Base-by-base conservation (phyloP, 2,797 vertebrate species). In the Phyllotis vaccarum region DNA sequence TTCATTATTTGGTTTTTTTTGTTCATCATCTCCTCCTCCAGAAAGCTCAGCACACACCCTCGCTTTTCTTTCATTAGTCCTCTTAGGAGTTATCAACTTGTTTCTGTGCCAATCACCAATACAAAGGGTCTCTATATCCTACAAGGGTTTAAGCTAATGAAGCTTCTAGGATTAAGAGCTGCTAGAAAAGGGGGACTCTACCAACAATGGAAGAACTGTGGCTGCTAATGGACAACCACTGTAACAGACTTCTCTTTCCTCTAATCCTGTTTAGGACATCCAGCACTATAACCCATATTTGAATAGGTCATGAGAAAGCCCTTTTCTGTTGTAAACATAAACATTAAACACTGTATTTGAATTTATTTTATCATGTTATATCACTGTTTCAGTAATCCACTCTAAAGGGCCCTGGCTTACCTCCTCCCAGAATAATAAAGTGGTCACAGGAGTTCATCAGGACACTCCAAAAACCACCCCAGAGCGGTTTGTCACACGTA, bases 381-480 rank as follows among this genome's bases (percentile, higher is more conserved):
- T 87, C 66, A 13, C 75, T 85, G 56, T 88, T 85, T 93, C 95
- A 68, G 89, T 3, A 75, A 96, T 86, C 16, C 9, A 86, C 89
- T 95, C 93, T 62, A 82, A 96, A 95, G 34, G 66, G 56, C 52
- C 76, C 93, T 86, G 94, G 95, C 90, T 92, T 76, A 93, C 94
- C 83, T 96, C 93, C 94, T 96, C 95, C 82, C 34, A 29, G 95
- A 97, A 97, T 96, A 97, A 96, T 79, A 96, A 88, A 96, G 94
- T 60, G 79, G 88, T 95, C 91, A 46, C 82, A 93, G 88, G 92
- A 54, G 93, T 31, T 91, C 95, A 78, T 37, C 21, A 95, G 86
- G 66, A 75, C 87, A 75, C 92, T 95, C 97, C 96, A 97, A 79
- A 97, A 97, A 95, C 97, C 97, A 97, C 94, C 24, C 82, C 22